Evolutionary conservation across 2,888 invertebrate species (phyloP).

Genomic region (Idaea aversata): DNA sequence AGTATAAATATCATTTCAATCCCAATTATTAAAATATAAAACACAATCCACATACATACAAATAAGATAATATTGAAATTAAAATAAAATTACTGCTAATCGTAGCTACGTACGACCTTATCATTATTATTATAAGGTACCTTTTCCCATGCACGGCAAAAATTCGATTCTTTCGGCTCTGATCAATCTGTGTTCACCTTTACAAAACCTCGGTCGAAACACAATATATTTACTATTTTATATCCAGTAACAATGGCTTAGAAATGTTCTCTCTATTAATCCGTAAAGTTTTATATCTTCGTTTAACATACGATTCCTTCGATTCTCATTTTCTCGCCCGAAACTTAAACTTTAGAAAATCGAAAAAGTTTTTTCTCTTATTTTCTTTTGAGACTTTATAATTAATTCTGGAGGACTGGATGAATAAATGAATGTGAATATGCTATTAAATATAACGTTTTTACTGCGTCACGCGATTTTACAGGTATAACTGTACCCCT

Average conservation of each 20-base stretch:
- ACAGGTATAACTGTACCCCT: not conserved
- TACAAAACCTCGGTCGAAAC: too few species aligned
- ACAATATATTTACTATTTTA: not conserved
- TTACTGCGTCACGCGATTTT: not conserved
- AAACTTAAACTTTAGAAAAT: conserved; percentile 17
- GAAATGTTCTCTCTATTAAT: not conserved
- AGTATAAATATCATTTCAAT: too few species aligned
- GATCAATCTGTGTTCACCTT: too few species aligned
- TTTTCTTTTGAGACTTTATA: conserved; percentile 9
- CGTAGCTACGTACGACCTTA: too few species aligned
- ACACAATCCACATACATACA: too few species aligned
- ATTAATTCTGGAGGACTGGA: conserved; percentile 15
- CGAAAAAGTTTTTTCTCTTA: conserved; percentile 15
- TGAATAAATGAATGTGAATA: not conserved
- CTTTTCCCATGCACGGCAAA: too few species aligned
- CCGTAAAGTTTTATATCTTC: conserved; percentile 13
- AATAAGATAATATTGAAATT: too few species aligned
- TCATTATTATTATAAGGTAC: too few species aligned
- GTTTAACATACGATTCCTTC: conserved; percentile 7
- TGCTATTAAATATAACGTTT: not conserved
- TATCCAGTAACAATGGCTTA: not conserved
- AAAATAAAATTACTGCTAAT: too few species aligned
- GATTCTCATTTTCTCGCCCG: conserved; percentile 8
- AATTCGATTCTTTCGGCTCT: too few species aligned
- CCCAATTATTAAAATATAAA: too few species aligned